phyloP scores from a whole-genome alignment of 2,888 invertebrate genomes.

The Melipona bicolor region DNA sequence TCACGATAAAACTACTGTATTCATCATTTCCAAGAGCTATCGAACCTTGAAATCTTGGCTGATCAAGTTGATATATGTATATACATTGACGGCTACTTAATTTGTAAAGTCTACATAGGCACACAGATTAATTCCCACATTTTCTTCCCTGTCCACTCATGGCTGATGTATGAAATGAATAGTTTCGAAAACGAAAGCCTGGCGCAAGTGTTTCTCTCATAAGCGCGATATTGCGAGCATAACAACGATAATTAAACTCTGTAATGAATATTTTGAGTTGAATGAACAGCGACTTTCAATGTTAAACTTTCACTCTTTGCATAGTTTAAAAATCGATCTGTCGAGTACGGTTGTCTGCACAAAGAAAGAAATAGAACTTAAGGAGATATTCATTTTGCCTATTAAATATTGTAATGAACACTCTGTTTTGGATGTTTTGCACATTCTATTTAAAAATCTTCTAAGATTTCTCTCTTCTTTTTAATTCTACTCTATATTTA shows the following conservation, averaged over 20 bases:
- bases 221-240: neutral
- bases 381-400: neutral
- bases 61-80: neutral
- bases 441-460: neutral
- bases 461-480: no score
- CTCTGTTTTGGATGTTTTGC: neutral
- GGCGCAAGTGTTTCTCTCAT: neutral
- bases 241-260: neutral
- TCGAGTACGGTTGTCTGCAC: neutral
- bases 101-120: no score
- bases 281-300: neutral
- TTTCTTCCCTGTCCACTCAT: neutral
- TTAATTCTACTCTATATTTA: no score
- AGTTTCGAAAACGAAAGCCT: neutral
- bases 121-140: neutral
- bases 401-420: neutral
- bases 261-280: neutral
- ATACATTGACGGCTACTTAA: neutral
- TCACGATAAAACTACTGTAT: neutral
- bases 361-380: neutral
- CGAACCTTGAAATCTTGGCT: neutral
- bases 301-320: no score
- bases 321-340: no score
- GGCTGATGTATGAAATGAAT: neutral
- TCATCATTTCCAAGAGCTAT: neutral